phyloP scores from a whole-genome alignment of 2,888 invertebrate genomes.

The Hypomecis punctinalis region DNA sequence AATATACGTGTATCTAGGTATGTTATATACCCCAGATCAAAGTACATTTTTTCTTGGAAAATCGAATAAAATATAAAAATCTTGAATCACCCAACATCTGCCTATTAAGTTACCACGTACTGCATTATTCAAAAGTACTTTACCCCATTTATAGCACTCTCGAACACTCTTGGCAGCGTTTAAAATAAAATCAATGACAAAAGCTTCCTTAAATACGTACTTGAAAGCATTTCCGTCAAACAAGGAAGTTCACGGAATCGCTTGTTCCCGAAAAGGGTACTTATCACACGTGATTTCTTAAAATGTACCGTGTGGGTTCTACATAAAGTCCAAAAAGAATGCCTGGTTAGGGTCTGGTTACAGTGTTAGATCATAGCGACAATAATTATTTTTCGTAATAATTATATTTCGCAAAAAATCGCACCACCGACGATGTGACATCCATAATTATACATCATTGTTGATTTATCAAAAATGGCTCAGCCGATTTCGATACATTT shows the following conservation, averaged over 20 bases:
- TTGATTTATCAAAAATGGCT: too few relatives aligned
- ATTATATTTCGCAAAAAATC: too few relatives aligned
- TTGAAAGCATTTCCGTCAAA: constrained; percentile 30
- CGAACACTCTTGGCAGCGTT: constrained; percentile 3
- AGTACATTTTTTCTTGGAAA: too few relatives aligned
- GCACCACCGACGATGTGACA: too few relatives aligned
- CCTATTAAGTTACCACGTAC: background rate
- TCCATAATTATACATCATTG: too few relatives aligned
- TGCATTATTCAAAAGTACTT: constrained; percentile 14
- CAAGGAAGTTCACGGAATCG: constrained; percentile 30
- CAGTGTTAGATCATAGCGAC: background rate
- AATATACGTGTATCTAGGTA: too few relatives aligned
- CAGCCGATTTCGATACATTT: too few relatives aligned
- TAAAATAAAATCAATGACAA: constrained; percentile 35
- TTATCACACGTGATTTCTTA: background rate
- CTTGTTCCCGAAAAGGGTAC: constrained; percentile 29
- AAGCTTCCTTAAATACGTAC: constrained; percentile 25
- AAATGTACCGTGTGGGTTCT: background rate
- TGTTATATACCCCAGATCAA: too few relatives aligned
- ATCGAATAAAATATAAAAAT: background rate
- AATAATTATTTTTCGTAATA: too few relatives aligned
- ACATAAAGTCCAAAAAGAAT: background rate
- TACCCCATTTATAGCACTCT: constrained; percentile 7
- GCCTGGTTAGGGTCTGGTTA: background rate
- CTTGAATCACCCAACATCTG: background rate